Percentiles rank a stretch among this genome's conserved stretches.
phyloP scores from a whole-genome alignment of 2,888 invertebrate genomes.

The Tachystola acroxantha region DNA sequence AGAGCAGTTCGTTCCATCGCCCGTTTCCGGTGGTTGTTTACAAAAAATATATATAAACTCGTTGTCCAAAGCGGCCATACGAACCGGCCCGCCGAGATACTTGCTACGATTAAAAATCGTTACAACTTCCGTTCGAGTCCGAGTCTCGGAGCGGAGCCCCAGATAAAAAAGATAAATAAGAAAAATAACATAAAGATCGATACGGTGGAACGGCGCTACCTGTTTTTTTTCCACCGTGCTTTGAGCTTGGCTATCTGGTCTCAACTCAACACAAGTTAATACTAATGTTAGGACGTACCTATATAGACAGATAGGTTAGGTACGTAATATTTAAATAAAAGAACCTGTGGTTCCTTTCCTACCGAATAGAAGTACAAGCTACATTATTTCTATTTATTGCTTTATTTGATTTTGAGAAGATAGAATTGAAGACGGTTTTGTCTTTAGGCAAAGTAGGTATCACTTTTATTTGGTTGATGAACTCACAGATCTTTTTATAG shows the following conservation, averaged over 20 bases:
- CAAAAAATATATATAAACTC: constrained; percentile 65
- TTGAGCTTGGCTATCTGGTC: constrained; percentile 47
- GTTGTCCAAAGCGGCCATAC: constrained; percentile 52
- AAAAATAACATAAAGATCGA: constrained; percentile 75
- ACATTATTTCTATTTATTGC: too few species aligned
- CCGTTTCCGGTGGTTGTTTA: constrained; percentile 75
- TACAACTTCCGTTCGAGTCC: constrained; percentile 74
- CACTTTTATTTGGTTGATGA: constrained; percentile 13
- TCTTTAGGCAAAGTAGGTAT: not conserved
- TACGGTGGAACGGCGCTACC: constrained; percentile 62
- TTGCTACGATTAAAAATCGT: constrained; percentile 75
- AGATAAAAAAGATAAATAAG: constrained; percentile 75
- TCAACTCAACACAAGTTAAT: too few species aligned
- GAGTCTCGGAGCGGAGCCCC: constrained; percentile 56
- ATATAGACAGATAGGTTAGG: too few species aligned
- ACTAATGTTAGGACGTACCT: too few species aligned
- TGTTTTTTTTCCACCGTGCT: constrained; percentile 68
- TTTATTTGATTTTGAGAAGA: not conserved
- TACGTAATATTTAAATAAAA: too few species aligned
- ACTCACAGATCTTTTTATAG: constrained; percentile 14
- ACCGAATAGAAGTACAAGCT: too few species aligned
- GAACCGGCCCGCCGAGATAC: constrained; percentile 65
- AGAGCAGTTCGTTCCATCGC: constrained; percentile 56
- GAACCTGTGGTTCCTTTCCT: too few species aligned
- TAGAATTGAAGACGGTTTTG: too few species aligned